Evolutionary conservation across 2,797 vertebrate species (phyloP).

Genomic region (Macropus fuliginosus): DNA sequence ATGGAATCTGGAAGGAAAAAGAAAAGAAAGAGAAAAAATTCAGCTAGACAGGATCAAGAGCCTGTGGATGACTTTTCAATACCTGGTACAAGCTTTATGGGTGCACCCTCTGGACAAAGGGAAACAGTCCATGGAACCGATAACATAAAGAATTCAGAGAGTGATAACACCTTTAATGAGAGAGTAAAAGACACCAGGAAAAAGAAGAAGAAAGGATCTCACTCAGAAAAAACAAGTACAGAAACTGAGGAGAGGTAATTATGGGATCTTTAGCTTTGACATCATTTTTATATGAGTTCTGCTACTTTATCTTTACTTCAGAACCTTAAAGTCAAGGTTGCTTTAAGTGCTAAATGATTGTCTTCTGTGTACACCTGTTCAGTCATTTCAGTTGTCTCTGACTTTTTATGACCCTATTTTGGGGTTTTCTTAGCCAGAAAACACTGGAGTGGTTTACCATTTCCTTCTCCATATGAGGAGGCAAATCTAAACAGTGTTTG

Average conservation of each 20-base stretch:
- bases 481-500: neutral
- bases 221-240: accelerated
- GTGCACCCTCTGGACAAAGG: neutral
- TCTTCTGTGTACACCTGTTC: neutral
- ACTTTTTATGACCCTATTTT: neutral
- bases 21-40: neutral
- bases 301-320: neutral
- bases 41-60: neutral
- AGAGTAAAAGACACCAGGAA: neutral
- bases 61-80: neutral
- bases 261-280: neutral
- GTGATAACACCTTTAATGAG: neutral
- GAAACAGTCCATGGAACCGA: neutral
- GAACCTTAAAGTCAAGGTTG: neutral
- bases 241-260: constrained; percentile 57
- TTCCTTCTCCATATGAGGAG: neutral
- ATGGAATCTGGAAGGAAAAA: neutral
- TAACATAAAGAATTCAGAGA: neutral
- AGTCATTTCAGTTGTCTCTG: neutral
- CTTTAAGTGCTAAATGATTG: neutral
- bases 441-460: neutral
- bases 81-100: neutral
- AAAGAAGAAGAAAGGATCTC: neutral
- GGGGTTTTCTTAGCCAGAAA: neutral
- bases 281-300: neutral